These are phyloP conservation scores for Arothron firmamentum DNA, from an alignment of 2,113 vertebrate species.

Conservation along the genomic window DNA sequence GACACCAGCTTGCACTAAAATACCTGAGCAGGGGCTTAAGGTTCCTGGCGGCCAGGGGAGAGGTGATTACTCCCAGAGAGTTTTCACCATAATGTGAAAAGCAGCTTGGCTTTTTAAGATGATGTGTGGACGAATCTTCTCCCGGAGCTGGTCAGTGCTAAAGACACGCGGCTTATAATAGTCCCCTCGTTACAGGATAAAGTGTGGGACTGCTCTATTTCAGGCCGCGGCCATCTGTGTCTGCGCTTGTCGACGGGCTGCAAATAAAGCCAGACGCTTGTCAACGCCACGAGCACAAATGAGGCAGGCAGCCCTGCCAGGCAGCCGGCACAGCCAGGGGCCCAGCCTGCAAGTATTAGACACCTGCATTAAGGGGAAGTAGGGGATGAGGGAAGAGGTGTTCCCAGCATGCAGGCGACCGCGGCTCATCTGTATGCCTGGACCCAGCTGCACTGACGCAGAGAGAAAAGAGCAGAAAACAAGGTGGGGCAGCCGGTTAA, in stretches of 20 bases:
- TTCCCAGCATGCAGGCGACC: constrained; percentile 27
- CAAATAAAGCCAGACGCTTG: constrained; percentile 66
- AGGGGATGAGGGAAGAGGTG: constrained; percentile 23
- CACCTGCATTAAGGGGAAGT: constrained; percentile 49
- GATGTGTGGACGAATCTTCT: constrained; percentile 36
- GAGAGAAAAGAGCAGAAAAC: constrained; percentile 22
- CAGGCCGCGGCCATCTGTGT: constrained; percentile 57
- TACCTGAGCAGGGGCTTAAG: constrained; percentile 36
- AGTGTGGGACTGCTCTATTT: constrained; percentile 65
- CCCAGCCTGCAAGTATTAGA: constrained; percentile 44
- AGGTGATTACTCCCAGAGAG: constrained; percentile 37
- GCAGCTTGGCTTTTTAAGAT: constrained; percentile 61
- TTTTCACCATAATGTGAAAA: constrained; percentile 65
- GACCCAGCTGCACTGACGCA: constrained; percentile 18
- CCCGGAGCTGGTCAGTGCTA: constrained; percentile 42
- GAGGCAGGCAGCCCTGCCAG: constrained; percentile 47
- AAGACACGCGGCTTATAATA: constrained; percentile 69
- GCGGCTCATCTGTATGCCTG: constrained; percentile 45
- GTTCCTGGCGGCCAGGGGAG: constrained; percentile 25
- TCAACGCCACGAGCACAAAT: constrained; percentile 46
- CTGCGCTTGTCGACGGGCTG: constrained; percentile 53
- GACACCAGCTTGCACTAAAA: constrained; percentile 25
- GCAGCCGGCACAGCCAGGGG: constrained; percentile 38
- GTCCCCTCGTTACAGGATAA: constrained; percentile 69
- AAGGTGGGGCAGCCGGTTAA: constrained; percentile 34